Evolutionary conservation across 2,113 vertebrate species (phyloP).

Genomic region (Pelmatolapia mariae): DNA sequence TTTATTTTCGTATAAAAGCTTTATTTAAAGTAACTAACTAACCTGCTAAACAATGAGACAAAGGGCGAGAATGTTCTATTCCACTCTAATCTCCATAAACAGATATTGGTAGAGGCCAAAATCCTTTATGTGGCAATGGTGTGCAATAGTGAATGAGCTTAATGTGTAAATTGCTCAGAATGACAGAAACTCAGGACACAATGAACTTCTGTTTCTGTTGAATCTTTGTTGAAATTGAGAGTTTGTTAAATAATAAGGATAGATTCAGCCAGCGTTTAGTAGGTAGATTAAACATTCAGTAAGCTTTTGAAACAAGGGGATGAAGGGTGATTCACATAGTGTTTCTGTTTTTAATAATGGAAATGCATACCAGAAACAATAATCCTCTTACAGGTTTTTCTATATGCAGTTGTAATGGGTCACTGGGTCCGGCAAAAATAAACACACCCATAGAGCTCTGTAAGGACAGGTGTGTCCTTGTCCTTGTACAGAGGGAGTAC

Average conservation of each 20-base stretch:
- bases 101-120: neutral
- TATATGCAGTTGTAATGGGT: neutral
- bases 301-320: neutral
- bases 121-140: neutral
- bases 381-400: neutral
- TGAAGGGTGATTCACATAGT: neutral
- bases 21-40: neutral
- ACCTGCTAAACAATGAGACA: neutral
- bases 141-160: neutral
- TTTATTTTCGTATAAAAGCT: neutral
- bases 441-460: neutral
- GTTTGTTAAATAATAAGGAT: neutral
- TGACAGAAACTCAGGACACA: neutral
- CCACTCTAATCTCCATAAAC: neutral
- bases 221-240: neutral
- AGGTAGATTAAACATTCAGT: neutral
- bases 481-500: neutral
- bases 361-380: neutral
- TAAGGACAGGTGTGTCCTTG: conserved; percentile 20
- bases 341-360: neutral
- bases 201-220: neutral
- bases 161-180: neutral
- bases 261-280: neutral
- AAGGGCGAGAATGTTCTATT: neutral
- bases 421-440: neutral